Evolutionary conservation across 2,888 invertebrate species (phyloP).

Genomic region (Ptycholaimellus sp.): DNA sequence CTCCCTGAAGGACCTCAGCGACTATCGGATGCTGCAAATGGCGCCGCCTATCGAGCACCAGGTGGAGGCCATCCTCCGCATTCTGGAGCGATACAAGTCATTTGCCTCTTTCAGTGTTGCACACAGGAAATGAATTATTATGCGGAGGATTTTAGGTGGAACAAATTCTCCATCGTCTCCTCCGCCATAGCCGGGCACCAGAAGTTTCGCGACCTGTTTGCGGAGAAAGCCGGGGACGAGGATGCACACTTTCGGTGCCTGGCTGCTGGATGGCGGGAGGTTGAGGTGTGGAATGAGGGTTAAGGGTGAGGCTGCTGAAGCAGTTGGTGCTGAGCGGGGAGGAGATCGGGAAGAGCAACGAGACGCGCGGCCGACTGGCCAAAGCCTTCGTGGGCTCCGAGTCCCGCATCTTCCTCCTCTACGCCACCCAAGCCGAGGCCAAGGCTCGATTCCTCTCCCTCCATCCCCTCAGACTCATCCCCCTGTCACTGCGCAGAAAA

Average conservation of each 20-base stretch:
- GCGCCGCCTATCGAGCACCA: conserved; percentile 90
- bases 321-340: too few relatives aligned
- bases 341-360: too few relatives aligned
- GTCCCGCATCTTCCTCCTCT: conserved; percentile 65
- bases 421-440: conserved; percentile 53
- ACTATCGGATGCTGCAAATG: conserved; percentile 42
- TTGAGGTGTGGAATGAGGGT: too few relatives aligned
- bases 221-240: background rate
- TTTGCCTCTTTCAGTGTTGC: conserved; percentile 35
- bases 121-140: conserved; percentile 67
- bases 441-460: conserved; percentile 32
- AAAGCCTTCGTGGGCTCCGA: conserved; percentile 51
- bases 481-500: conserved; percentile 11
- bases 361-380: conserved; percentile 1
- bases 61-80: conserved; percentile 76
- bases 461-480: too few relatives aligned
- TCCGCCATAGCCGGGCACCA: conserved; percentile 18
- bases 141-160: conserved; percentile 50
- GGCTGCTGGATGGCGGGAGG: too few relatives aligned
- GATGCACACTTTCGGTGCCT: background rate
- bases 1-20: conserved; percentile 11
- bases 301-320: too few relatives aligned
- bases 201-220: conserved; percentile 7
- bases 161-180: conserved; percentile 19
- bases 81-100: conserved; percentile 79